phyloP scores from a whole-genome alignment of 2,113 vertebrate species.

The Cariama cristata region DNA sequence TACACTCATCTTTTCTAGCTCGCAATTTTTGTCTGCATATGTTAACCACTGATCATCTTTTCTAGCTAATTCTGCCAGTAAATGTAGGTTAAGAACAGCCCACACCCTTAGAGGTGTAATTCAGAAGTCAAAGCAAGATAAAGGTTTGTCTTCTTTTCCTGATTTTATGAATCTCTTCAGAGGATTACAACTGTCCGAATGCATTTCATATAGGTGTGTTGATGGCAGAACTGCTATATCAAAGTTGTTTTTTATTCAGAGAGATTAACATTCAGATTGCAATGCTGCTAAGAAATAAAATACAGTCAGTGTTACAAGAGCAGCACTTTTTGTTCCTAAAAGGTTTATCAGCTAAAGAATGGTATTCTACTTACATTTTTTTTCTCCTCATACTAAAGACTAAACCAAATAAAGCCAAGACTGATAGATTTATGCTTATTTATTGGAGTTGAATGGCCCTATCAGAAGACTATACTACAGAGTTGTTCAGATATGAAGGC shows the following conservation, averaged over 20 bases:
- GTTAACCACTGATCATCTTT: background rate
- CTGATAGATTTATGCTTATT: background rate
- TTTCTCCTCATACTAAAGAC: background rate
- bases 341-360: background rate
- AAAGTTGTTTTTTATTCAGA: background rate
- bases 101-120: background rate
- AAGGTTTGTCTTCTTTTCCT: background rate
- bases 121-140: background rate
- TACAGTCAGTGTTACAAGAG: background rate
- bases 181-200: background rate
- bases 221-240: background rate
- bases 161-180: background rate
- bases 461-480: background rate
- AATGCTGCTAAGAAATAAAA: background rate
- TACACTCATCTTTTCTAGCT: background rate
- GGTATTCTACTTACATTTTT: background rate
- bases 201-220: background rate
- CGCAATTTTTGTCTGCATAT: background rate
- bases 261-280: background rate
- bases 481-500: background rate
- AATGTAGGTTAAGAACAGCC: background rate
- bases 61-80: background rate
- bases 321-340: background rate
- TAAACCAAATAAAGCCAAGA: background rate
- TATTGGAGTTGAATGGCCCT: background rate